phyloP scores from a whole-genome alignment of 2,888 invertebrate genomes.

The Eupithecia abbreviata region DNA sequence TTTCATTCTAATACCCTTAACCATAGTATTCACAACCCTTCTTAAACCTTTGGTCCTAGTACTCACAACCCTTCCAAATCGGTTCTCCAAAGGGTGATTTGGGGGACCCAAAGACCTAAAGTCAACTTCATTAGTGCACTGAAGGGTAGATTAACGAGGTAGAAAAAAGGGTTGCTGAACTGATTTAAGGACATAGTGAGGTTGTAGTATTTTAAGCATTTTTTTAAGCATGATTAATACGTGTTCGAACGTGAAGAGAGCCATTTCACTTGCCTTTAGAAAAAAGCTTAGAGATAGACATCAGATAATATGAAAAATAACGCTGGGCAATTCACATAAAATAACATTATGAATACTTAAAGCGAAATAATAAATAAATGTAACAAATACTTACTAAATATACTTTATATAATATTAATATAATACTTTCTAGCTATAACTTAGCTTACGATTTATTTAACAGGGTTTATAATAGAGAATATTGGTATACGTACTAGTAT shows the following conservation, averaged over 20 bases:
- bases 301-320: too few relatives aligned
- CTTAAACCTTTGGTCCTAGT: neutral
- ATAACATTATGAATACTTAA: too few relatives aligned
- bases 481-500: too few relatives aligned
- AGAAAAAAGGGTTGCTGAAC: neutral
- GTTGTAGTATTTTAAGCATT: neutral
- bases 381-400: too few relatives aligned
- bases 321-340: too few relatives aligned
- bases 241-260: neutral
- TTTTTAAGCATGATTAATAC: neutral
- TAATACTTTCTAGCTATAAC: too few relatives aligned
- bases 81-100: neutral
- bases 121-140: conserved; percentile 14
- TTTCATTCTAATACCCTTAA: neutral
- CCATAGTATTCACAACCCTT: neutral
- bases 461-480: too few relatives aligned
- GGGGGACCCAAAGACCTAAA: conserved; percentile 1
- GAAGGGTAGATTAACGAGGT: neutral
- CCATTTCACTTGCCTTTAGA: too few relatives aligned
- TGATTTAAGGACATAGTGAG: neutral
- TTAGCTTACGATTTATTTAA: too few relatives aligned
- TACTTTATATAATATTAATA: too few relatives aligned
- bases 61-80: neutral
- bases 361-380: too few relatives aligned
- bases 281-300: too few relatives aligned